These are phyloP conservation scores for Pinctada fucata DNA, from an alignment of 2,888 invertebrate genomes.

Conservation along the genomic window DNA sequence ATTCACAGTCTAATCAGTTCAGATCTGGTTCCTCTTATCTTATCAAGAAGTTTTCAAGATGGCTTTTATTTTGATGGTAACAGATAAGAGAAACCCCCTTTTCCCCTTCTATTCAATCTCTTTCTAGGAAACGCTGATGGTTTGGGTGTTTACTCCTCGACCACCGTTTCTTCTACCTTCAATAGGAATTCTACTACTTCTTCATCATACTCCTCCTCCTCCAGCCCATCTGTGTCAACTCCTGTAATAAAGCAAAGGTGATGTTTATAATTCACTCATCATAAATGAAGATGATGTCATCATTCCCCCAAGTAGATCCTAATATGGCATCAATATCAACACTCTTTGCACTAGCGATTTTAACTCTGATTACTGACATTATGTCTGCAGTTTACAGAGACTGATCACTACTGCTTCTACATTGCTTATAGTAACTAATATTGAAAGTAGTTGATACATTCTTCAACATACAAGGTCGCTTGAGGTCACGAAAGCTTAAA, in stretches of 20 bases:
- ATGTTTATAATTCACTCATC: no score
- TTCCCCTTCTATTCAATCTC: slow-evolving; percentile 81
- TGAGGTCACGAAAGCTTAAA: no score
- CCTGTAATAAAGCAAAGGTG: slow-evolving; percentile 80
- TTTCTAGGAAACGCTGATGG: slow-evolving; percentile 75
- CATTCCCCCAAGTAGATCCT: no score
- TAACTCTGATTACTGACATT: background rate
- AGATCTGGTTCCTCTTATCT: background rate
- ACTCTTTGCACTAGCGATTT: background rate
- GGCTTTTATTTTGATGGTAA: slow-evolving; percentile 37
- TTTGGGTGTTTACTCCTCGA: slow-evolving; percentile 69
- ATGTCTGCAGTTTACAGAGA: no score
- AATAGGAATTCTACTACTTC: slow-evolving; percentile 98
- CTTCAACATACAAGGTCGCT: background rate
- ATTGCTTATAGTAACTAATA: no score
- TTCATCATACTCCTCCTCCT: slow-evolving; percentile 91
- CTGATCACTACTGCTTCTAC: no score
- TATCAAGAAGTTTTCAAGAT: slow-evolving; percentile 49
- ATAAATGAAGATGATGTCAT: no score
- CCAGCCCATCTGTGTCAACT: slow-evolving; percentile 91
- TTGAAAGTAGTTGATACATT: background rate
- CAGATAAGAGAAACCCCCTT: slow-evolving; percentile 36
- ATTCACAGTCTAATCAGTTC: background rate
- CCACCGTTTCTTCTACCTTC: slow-evolving; percentile 88
- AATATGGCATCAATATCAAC: background rate